Percentiles rank a stretch among this genome's conserved stretches.
These are phyloP conservation scores for Gastracanthus pulcherrimus DNA, from an alignment of 2,888 invertebrate species.

Conservation along the genomic window DNA sequence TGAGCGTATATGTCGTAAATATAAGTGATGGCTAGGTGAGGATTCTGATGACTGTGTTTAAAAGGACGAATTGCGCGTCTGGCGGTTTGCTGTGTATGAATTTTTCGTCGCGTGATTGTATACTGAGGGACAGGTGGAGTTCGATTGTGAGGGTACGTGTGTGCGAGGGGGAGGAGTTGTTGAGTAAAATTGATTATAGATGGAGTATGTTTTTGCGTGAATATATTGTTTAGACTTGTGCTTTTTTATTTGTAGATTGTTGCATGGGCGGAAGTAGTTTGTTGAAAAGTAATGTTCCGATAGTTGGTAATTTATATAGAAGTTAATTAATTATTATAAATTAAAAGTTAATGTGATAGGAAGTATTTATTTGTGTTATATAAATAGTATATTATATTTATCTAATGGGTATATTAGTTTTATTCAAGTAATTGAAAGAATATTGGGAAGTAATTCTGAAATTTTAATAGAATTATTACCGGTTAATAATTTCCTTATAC, in stretches of 20 bases:
- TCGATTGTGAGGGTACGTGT: not conserved
- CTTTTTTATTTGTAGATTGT: not conserved
- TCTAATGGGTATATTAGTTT: not conserved
- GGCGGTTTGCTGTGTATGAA: not conserved
- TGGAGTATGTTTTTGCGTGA: not conserved
- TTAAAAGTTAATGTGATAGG: not conserved
- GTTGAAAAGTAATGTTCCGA: not conserved
- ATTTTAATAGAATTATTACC: not conserved
- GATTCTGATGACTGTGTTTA: conserved; percentile 10
- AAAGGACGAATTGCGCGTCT: not conserved
- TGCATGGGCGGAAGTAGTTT: not conserved
- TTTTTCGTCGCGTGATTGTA: not conserved
- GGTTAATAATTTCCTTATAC: not conserved
- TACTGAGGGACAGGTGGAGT: not conserved
- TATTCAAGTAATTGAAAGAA: not conserved
- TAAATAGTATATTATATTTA: not conserved
- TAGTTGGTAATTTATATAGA: not conserved
- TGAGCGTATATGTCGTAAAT: not conserved
- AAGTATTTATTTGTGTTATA: not conserved
- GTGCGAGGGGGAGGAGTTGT: not conserved
- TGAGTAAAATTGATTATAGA: too few relatives aligned
- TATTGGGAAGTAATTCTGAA: not conserved
- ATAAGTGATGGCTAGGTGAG: not conserved
- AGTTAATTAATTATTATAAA: not conserved
- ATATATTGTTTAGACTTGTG: not conserved